These are phyloP conservation scores for Coenonympha arcania DNA, from an alignment of 2,888 invertebrate genomes.

Conservation along the genomic window DNA sequence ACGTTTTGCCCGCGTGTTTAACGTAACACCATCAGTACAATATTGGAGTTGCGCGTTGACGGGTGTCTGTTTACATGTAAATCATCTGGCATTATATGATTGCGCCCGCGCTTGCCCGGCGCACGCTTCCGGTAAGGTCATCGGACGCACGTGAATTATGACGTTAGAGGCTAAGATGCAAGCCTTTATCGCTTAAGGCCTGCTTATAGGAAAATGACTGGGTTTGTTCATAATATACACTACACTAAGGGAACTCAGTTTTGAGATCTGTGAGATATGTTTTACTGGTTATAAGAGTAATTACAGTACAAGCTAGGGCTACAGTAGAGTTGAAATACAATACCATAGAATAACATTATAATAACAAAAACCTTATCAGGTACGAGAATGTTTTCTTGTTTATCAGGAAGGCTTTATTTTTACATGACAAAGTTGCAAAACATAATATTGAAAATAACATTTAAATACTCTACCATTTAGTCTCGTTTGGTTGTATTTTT, in stretches of 20 bases:
- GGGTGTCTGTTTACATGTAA: constrained; percentile 70
- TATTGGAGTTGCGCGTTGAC: constrained; percentile 58
- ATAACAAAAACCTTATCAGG: too few relatives aligned
- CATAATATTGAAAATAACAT: too few relatives aligned
- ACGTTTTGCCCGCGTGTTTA: constrained; percentile 8
- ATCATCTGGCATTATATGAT: constrained; percentile 51
- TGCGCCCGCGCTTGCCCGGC: constrained; percentile 17
- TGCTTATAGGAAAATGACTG: constrained; percentile 7
- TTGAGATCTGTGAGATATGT: constrained; percentile 1
- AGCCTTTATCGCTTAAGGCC: constrained; percentile 11
- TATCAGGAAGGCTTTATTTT: too few relatives aligned
- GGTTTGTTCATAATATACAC: constrained; percentile 4
- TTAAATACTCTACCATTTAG: too few relatives aligned
- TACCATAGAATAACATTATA: too few relatives aligned
- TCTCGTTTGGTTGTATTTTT: too few relatives aligned
- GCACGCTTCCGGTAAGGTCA: constrained; percentile 28
- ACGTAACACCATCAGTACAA: constrained; percentile 29
- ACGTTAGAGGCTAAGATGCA: constrained; percentile 8
- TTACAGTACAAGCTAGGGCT: too few relatives aligned
- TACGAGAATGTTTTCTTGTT: too few relatives aligned
- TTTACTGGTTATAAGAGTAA: not conserved
- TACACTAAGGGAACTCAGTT: not conserved
- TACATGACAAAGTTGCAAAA: too few relatives aligned
- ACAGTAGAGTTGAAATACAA: too few relatives aligned
- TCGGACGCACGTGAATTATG: constrained; percentile 42